These are phyloP conservation scores for Candoia aspera DNA, from an alignment of 2,113 vertebrate species.

Conservation along the genomic window DNA sequence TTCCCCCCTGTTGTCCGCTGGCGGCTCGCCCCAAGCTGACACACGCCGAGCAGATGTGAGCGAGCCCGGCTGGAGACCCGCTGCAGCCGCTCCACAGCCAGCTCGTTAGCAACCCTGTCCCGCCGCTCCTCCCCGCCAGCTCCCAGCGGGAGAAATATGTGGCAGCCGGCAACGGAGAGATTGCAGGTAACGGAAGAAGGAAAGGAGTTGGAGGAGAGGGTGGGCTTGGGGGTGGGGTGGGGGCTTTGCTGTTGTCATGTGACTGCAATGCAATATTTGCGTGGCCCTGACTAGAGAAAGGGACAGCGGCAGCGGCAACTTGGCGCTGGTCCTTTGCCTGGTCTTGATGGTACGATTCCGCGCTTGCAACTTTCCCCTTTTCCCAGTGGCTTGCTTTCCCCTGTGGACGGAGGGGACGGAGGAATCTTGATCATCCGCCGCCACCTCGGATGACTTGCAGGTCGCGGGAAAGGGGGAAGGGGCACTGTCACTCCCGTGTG, in stretches of 20 bases:
- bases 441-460: conserved; percentile 43
- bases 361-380: conserved; percentile 47
- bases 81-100: conserved; percentile 16
- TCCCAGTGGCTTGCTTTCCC: background rate
- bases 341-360: background rate
- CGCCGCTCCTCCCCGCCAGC: conserved; percentile 19
- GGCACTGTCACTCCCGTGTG: background rate
- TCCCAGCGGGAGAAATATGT: conserved; percentile 78
- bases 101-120: conserved; percentile 24
- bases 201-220: background rate
- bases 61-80: conserved; percentile 27
- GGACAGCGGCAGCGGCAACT: background rate
- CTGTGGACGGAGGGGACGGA: conserved; percentile 19
- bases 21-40: conserved; percentile 25
- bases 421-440: conserved; percentile 16
- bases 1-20: conserved; percentile 17
- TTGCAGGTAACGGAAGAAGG: conserved; percentile 81
- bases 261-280: conserved; percentile 10
- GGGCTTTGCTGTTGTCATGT: background rate
- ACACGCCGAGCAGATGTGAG: conserved; percentile 77
- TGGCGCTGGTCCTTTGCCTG: background rate
- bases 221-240: background rate
- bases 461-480: background rate
- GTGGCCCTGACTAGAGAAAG: background rate
- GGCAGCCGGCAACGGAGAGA: conserved; percentile 94